Conservation (phyloP, 2,888 invertebrate species). For the Callinectes sapidus region DNA sequence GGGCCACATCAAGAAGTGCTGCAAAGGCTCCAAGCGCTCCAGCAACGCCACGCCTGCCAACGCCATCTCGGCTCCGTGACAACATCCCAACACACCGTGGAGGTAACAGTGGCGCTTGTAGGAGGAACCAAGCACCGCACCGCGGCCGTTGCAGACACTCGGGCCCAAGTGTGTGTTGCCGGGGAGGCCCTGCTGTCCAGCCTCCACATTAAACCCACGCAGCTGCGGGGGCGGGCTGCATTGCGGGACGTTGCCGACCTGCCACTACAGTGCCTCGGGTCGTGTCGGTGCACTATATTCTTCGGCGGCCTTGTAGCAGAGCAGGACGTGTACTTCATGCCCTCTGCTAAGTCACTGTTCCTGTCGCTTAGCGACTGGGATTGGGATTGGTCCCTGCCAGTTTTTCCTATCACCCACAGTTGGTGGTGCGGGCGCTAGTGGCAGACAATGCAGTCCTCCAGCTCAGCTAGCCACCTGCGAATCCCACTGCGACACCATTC, state of each 20-base stretch:
- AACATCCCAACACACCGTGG: neutral
- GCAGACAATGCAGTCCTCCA: neutral
- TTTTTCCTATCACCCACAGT: neutral
- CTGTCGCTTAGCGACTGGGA: neutral
- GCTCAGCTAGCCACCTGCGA: neutral
- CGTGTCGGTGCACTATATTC: neutral
- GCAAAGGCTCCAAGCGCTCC: neutral
- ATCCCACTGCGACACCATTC: neutral
- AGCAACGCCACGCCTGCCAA: neutral
- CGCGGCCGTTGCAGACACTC: neutral
- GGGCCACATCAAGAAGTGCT: conserved; percentile 34
- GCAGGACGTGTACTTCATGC: conserved; percentile 21
- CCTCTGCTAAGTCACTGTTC: neutral
- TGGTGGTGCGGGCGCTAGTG: neutral
- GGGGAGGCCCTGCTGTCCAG: neutral
- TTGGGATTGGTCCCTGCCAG: neutral
- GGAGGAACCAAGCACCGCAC: neutral
- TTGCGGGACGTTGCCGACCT: neutral
- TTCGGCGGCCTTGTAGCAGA: neutral
- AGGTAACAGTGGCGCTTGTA: neutral
- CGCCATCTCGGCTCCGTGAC: neutral
- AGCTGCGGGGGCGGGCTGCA: neutral
- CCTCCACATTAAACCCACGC: neutral
- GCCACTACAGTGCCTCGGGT: neutral
- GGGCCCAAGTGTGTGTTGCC: neutral